These are phyloP conservation scores for Sebastes taczanowskii DNA, from an alignment of 2,797 vertebrate genomes.

Conservation along the genomic window DNA sequence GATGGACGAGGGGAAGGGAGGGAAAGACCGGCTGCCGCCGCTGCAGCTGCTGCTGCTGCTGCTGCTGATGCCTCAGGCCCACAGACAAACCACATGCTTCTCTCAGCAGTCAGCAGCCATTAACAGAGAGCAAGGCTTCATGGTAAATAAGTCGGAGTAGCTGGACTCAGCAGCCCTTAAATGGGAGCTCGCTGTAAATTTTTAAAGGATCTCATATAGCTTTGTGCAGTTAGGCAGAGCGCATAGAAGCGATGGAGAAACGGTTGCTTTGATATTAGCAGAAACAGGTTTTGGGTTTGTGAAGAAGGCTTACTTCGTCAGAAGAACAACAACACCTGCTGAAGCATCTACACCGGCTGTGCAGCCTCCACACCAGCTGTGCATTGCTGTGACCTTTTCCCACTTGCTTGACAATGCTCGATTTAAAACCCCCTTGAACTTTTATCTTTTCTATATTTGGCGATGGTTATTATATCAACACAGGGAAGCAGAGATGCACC, in stretches of 20 bases:
- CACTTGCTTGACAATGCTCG: neutral
- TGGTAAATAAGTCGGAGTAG: slow-evolving; percentile 31
- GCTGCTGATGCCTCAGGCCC: slow-evolving; percentile 32
- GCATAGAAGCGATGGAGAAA: neutral
- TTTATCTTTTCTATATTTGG: neutral
- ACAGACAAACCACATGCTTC: slow-evolving; percentile 47
- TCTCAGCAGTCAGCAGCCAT: slow-evolving; percentile 54
- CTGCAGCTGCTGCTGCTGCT: neutral
- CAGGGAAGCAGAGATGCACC: neutral
- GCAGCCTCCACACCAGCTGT: too few relatives aligned
- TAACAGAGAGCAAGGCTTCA: slow-evolving; percentile 27
- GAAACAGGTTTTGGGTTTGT: neutral
- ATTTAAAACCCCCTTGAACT: neutral
- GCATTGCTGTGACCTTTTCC: neutral
- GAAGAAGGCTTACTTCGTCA: neutral
- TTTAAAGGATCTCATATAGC: slow-evolving; percentile 5
- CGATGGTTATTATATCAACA: neutral
- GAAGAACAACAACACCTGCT: neutral
- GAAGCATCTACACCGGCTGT: neutral
- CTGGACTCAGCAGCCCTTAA: slow-evolving; percentile 13
- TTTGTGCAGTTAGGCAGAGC: neutral
- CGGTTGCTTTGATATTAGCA: neutral
- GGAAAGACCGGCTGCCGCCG: neutral
- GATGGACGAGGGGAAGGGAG: slow-evolving; percentile 54
- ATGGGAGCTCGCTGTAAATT: neutral